Evolutionary conservation across 2,888 invertebrate species (phyloP), one percentile per base, ranked within the genome.

Genomic region (Hirtodrosophila histrioides): DNA sequence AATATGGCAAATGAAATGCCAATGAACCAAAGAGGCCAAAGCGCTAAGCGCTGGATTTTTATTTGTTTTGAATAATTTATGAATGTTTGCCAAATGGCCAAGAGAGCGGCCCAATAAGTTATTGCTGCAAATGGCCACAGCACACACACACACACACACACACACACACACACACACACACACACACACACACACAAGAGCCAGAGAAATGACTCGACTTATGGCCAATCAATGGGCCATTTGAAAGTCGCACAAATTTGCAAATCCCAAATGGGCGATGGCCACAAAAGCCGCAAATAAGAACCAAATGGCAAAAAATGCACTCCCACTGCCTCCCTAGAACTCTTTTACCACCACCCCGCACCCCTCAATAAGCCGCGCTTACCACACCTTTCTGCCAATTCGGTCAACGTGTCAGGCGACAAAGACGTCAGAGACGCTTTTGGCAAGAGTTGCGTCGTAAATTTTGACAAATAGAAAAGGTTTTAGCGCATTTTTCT

Each of bases 11-110:
- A 82, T 67, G 78, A 86, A 82, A 82, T 82, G 82, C 82, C 82
- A 82, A 82, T 82, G 82, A 82, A 82, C 82, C 82, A 82, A 73
- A 80, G 82, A 86, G 86, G 82, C 82, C 82, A 70, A 85, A 79
- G 66, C 37, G 41, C 55, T 53, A 39, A 58, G 39, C 62, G 69
- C 39, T 69, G 44, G 51, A 68, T 67, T 76, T 73, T 61, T 71
- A 72, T 78, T 78, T 80, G 65, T 49, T 80, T 81, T 81, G 83
- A 80, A 80, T 80, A 83, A 83, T 78, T 83, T 83, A 80, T 80
- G 83, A 83, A 82, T 78, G 70, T 75, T 75, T 78, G 75, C 77
- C 72, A 54, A 76, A 77, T 79, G 75, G 74, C 73, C 56, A 55
- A 63, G 41, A 46, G 62, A 71, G 56, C 54, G 45, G 45, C 39